Evolutionary conservation across 2,888 invertebrate genomes (phyloP), one percentile per base, ranked within the genome.

Genomic region (Atethmia centrago): DNA sequence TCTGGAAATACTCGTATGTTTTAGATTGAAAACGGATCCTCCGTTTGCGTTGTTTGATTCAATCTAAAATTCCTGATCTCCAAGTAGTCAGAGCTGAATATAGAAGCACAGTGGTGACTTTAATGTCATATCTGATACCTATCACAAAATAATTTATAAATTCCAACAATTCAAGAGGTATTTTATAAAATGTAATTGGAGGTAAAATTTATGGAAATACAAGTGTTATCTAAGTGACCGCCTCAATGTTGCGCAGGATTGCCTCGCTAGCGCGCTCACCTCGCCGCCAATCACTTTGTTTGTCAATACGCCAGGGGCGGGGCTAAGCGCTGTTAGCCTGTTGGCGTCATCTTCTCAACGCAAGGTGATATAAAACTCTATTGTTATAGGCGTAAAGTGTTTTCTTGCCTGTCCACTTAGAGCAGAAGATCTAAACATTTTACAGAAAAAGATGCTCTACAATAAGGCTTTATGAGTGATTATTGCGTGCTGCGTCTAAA

Each of bases 201-300:
- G 74, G 84, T 85, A 85, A 84, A 86, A 81, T 87, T 81, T 83
- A 88, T 89, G 86, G 87, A 87, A 89, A 89, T 88, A 88, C 85
- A 88, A 87, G 86, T 87, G 87, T 88, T 89, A 90, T 87, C 87
- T 87, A 89, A 91, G 90, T 91, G 89, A 91, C 90, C 92, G 91
- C 91, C 91, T 91, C 85, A 88, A 90, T 89, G 92, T 86, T 95
- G 96, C 96, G 96, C 95, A 93, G 91, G 96, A 95, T 93, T 95
- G 92, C 92, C 92, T 90, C 89, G 87, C 88, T 91, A 88, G 90
- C 88, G 89, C 81, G 85, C 87, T 83, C 75, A 85, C 83, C 85
- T 85, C 83, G 88, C 93, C 92, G 89, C 95, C 96, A 96, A 96
- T 96, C 93, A 86, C 89, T 92, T 92, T 92, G 91, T 93, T 92